phyloP scores from a whole-genome alignment of 2,113 vertebrate species.

The Climacteris rufus region DNA sequence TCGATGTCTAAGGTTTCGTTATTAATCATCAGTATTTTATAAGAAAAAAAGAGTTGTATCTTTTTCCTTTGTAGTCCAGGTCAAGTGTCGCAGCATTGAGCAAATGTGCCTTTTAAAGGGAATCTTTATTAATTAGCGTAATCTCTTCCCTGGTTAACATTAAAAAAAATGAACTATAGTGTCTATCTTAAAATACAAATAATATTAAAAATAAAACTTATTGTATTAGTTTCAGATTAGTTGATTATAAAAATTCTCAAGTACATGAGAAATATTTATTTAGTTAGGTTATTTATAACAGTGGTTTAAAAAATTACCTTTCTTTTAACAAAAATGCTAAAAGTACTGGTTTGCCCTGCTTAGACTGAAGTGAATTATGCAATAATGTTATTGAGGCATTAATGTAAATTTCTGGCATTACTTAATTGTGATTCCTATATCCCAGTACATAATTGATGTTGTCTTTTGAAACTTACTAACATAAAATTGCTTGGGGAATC shows the following conservation, averaged over 20 bases:
- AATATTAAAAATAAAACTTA: not conserved
- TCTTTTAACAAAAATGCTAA: not conserved
- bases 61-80: not conserved
- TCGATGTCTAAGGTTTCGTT: not conserved
- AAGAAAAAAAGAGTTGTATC: not conserved
- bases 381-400: not conserved
- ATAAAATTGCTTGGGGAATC: not conserved
- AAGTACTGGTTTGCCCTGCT: not conserved
- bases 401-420: not conserved
- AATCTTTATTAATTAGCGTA: not conserved
- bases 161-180: not conserved
- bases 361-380: not conserved
- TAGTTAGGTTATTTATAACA: not conserved
- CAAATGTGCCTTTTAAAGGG: not conserved
- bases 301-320: not conserved
- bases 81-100: not conserved
- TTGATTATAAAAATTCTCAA: not conserved
- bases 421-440: not conserved
- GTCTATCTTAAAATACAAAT: not conserved
- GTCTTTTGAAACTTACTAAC: not conserved
- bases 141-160: not conserved
- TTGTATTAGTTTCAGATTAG: not conserved
- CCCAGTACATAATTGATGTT: not conserved
- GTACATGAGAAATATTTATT: not conserved
- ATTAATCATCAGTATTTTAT: not conserved